Conservation (phyloP, 1,140 invertebrate species). For the Rhagoletis zephyria region DNA sequence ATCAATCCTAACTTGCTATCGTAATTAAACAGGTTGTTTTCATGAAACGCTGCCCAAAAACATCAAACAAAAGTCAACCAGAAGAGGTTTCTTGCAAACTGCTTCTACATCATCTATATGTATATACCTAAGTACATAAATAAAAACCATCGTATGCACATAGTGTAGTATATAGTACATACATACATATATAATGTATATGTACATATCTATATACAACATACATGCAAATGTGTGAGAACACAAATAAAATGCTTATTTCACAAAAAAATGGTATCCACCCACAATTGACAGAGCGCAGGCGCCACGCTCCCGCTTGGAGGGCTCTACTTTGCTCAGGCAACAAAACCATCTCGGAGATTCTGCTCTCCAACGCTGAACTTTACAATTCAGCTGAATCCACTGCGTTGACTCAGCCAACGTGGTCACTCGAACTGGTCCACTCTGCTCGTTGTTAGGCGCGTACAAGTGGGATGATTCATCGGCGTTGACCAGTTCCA, state of each 20-base stretch:
- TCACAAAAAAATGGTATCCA: conserved; percentile 19
- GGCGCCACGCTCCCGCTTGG: not conserved
- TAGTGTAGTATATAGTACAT: not conserved
- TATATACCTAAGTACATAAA: too few relatives aligned
- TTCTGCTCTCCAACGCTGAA: not conserved
- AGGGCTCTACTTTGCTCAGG: not conserved
- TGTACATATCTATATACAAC: not conserved
- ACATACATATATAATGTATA: not conserved
- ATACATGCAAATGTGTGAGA: not conserved
- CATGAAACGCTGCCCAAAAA: not conserved
- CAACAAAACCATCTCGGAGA: not conserved
- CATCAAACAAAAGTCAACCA: not conserved
- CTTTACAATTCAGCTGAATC: conserved; percentile 22
- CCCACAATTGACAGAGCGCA: conserved; percentile 35
- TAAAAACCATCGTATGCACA: not conserved
- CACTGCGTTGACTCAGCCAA: conserved; percentile 13
- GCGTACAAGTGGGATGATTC: conserved; percentile 8
- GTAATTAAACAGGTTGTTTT: conserved; percentile 45
- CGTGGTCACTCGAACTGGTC: conserved; percentile 6
- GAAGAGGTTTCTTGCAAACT: not conserved
- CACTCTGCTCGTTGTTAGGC: not conserved
- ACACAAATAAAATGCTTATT: not conserved
- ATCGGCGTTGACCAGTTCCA: conserved; percentile 26
- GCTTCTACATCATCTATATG: too few relatives aligned
- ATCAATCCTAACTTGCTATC: conserved; percentile 26